A percentile compares a stretch with the other conserved stretches of the same genome.
Evolutionary conservation across 2,888 invertebrate genomes (phyloP).

Genomic region (Aphidoletes aphidimyza): DNA sequence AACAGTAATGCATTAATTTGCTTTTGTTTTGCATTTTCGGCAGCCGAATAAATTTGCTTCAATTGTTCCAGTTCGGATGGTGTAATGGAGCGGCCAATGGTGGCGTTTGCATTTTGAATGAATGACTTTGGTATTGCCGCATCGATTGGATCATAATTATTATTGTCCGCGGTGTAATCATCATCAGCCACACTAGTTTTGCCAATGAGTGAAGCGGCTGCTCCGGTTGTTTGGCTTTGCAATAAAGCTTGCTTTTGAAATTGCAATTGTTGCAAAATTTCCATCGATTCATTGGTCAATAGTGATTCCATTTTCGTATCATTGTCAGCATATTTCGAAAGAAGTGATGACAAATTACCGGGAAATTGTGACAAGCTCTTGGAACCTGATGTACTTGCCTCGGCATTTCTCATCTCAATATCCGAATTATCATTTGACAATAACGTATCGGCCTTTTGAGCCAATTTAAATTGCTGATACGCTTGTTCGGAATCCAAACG

Average conservation of each 20-base stretch:
- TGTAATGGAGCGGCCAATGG: conserved; percentile 54
- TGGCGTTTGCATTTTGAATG: conserved; percentile 55
- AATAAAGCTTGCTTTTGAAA: conserved; percentile 34
- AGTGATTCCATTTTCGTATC: conserved; percentile 39
- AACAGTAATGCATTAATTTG: conserved; percentile 29
- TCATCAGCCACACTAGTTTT: conserved; percentile 52
- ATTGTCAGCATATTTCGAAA: conserved; percentile 48
- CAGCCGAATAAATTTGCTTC: conserved; percentile 58
- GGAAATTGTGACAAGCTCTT: background rate
- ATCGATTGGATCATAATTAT: conserved; percentile 53
- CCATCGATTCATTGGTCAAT: conserved; percentile 55
- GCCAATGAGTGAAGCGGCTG: conserved; percentile 17
- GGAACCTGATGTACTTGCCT: background rate
- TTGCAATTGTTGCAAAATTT: conserved; percentile 56
- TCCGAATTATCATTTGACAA: conserved; percentile 40
- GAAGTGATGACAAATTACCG: background rate
- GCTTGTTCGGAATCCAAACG: conserved; percentile 85
- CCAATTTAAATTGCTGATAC: conserved; percentile 64
- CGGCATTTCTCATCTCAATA: background rate
- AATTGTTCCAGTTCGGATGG: conserved; percentile 58
- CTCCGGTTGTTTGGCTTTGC: background rate
- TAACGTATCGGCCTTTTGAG: conserved; percentile 18
- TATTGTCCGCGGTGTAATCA: background rate
- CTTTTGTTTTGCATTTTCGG: conserved; percentile 40
- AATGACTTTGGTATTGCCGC: conserved; percentile 56